Percentiles rank a stretch among this genome's conserved stretches.
These are phyloP conservation scores for Alexandromys fortis DNA, from an alignment of 2,113 vertebrate genomes.

Conservation along the genomic window DNA sequence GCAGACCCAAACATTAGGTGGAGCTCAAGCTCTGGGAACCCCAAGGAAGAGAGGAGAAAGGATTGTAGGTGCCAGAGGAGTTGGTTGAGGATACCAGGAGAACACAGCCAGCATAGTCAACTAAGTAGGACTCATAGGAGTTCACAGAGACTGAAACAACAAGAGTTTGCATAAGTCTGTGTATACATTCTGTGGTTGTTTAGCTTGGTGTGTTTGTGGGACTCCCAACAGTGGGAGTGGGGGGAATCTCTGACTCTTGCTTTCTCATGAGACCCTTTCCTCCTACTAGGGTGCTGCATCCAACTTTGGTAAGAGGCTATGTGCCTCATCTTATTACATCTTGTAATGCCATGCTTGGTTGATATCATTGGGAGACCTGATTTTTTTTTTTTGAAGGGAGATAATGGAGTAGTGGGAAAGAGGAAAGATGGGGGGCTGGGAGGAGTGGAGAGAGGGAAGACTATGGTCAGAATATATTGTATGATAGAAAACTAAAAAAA, in stretches of 20 bases:
- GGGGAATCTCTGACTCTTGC: background rate
- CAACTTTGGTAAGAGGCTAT: background rate
- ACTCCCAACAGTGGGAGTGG: background rate
- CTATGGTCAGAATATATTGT: background rate
- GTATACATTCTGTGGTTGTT: background rate
- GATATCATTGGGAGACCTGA: background rate
- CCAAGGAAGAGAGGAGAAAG: background rate
- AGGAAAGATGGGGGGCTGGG: background rate
- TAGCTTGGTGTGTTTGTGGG: background rate
- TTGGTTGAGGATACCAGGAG: background rate
- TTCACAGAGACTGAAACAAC: background rate
- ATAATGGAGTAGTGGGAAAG: background rate
- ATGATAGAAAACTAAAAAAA: background rate
- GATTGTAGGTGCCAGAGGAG: background rate
- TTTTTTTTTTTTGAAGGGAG: background rate
- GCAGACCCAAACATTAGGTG: background rate
- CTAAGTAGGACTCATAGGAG: background rate
- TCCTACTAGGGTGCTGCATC: background rate
- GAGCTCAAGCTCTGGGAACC: background rate
- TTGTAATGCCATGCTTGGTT: background rate
- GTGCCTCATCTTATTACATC: background rate
- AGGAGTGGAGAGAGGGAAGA: background rate
- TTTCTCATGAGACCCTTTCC: background rate
- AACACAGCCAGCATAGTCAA: background rate
- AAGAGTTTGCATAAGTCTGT: background rate